A percentile compares a stretch with the other conserved stretches of the same genome.
Conservation (phyloP, 2,888 invertebrate species). For the Eulithis testata region DNA sequence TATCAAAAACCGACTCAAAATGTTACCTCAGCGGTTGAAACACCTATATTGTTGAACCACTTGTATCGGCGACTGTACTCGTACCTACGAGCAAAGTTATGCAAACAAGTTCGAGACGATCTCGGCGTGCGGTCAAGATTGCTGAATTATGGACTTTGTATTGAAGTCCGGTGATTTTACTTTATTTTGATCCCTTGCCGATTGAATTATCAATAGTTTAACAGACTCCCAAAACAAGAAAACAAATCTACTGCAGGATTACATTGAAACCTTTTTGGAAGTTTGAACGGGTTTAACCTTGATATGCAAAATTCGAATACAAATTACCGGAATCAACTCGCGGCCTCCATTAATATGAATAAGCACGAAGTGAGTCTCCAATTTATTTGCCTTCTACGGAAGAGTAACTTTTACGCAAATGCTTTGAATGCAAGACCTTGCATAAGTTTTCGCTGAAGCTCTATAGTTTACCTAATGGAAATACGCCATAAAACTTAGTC, state of each 20-base stretch:
- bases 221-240: background rate
- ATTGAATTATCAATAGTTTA: slow-evolving; percentile 33
- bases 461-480: slow-evolving; percentile 42
- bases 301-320: background rate
- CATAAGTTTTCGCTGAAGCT: slow-evolving; percentile 27
- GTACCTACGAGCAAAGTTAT: slow-evolving; percentile 41
- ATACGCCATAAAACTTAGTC: slow-evolving; percentile 42
- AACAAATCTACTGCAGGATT: slow-evolving; percentile 1
- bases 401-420: slow-evolving; percentile 18
- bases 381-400: background rate
- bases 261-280: background rate
- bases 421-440: slow-evolving; percentile 25
- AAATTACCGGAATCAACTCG: background rate
- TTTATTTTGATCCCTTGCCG: slow-evolving; percentile 37
- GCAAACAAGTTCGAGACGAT: slow-evolving; percentile 43
- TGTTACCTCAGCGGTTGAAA: background rate
- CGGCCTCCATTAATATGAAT: slow-evolving; percentile 3
- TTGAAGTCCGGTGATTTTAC: slow-evolving; percentile 30
- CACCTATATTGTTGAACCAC: background rate
- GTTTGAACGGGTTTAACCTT: background rate
- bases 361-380: background rate
- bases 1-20: background rate
- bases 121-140: slow-evolving; percentile 40
- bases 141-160: slow-evolving; percentile 40
- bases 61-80: slow-evolving; percentile 24